Evolutionary conservation across 2,888 invertebrate species (phyloP).

Genomic region (Habrosyne pyritoides): DNA sequence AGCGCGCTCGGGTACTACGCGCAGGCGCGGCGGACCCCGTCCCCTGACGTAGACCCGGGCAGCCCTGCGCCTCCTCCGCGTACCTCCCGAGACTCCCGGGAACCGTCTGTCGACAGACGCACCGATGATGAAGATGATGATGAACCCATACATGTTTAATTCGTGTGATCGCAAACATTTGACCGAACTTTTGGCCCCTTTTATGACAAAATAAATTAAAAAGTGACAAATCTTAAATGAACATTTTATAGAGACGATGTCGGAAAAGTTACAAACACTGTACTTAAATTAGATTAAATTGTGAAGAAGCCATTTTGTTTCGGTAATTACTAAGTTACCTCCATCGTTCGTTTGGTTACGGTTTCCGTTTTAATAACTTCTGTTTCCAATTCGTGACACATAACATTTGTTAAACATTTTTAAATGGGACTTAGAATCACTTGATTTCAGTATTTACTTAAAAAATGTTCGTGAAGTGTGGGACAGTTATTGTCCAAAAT

Average conservation of each 20-base stretch:
- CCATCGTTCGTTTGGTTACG: conserved; percentile 14
- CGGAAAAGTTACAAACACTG: conserved; percentile 11
- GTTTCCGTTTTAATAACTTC: conserved; percentile 28
- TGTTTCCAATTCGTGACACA: conserved; percentile 19
- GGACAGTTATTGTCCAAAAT: conserved; percentile 59
- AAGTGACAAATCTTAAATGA: conserved; percentile 13
- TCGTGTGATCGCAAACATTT: conserved; percentile 15
- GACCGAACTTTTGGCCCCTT: conserved; percentile 17
- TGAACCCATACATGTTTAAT: conserved; percentile 85
- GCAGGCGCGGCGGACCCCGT: conserved; percentile 76
- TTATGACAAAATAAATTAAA: conserved; percentile 10
- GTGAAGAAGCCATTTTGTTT: conserved; percentile 31
- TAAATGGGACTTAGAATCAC: conserved; percentile 10
- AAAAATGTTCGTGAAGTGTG: conserved; percentile 41
- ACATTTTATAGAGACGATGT: conserved; percentile 16
- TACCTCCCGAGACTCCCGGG: conserved; percentile 69
- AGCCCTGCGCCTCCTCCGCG: conserved; percentile 81
- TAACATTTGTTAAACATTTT: conserved; percentile 30
- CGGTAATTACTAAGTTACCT: conserved; percentile 25
- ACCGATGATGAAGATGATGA: conserved; percentile 84
- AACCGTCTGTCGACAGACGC: conserved; percentile 68
- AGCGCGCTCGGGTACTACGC: conserved; percentile 79
- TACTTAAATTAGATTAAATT: conserved; percentile 23
- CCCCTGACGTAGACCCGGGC: conserved; percentile 84
- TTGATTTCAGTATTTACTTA: conserved; percentile 13